Conservation (phyloP, 2,113 vertebrate species). For the Malurus cyaneus region DNA sequence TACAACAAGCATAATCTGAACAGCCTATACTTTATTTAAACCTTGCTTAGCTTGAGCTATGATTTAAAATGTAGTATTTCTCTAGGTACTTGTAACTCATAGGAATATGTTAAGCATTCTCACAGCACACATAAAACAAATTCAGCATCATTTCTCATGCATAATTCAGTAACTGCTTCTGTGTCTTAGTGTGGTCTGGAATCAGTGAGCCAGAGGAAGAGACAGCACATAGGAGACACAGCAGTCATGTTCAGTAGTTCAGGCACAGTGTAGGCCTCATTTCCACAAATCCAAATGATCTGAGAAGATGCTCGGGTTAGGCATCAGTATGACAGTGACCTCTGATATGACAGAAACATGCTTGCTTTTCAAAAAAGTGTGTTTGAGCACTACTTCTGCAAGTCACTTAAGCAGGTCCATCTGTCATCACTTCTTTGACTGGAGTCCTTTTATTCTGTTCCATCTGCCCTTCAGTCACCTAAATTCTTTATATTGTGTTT, state of each 20-base stretch:
- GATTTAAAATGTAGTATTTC: neutral
- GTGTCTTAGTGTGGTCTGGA: neutral
- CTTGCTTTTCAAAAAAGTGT: neutral
- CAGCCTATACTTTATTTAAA: neutral
- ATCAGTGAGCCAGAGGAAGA: neutral
- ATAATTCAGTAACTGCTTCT: neutral
- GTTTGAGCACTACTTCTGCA: neutral
- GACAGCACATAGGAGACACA: neutral
- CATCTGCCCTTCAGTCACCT: neutral
- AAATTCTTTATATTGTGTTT: neutral
- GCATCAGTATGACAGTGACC: neutral
- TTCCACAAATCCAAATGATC: neutral
- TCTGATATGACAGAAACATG: neutral
- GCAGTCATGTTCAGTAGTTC: neutral
- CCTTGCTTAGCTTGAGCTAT: neutral
- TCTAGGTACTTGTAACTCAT: neutral
- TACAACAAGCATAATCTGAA: neutral
- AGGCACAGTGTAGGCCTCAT: neutral
- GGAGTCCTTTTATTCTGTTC: neutral
- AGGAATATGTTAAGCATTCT: neutral
- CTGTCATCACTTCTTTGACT: neutral
- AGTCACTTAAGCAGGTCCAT: neutral
- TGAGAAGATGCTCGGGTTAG: neutral
- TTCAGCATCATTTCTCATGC: neutral
- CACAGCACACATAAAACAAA: neutral